Base-by-base conservation (phyloP, 2,113 vertebrate species). In the Malaclemys terrapin region DNA sequence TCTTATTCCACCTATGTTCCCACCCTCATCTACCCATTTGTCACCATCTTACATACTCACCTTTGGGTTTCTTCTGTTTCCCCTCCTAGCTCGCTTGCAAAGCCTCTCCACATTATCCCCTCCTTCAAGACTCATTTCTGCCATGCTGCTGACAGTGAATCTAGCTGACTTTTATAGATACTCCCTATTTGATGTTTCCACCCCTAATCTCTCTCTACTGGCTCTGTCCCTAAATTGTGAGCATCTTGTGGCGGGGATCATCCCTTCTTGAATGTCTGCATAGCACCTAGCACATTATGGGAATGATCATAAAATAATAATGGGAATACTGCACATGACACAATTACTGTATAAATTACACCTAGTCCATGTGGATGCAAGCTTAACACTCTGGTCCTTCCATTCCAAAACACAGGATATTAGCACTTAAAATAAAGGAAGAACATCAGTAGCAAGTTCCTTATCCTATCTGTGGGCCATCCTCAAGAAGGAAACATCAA, bases 51-150 rank as follows among this genome's bases (percentile, higher is more conserved):
- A 25, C 10, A 12, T 42, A 24, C 5, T 13, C 14, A 22, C 80
- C 35, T 80, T 53, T 9, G 35, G 84, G 27, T 17, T 75, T 45
- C 72, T 75, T 75, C 38, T 45, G 4, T 38, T 35, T 10, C 65
- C 17, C 8, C 4, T 3, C n/a, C 38, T 9, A 42, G 38, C 38
- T 75, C 22, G 13, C 10, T 75, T 19, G 10, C 72, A 76, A 45
- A 11, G 38, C n/a, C 22, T 76, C 72, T 45, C 72, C 72, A 76
- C 2, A 20, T 47, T 56, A 11, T 53, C 17, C 45, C n/a, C 8
- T 2, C 8, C 4, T 31, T 78, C 14, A 29, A 10, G 49, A 31
- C 6, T 31, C 31, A 2, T 0, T 2, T 54, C 53, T 65, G n/a
- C 22, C 8, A 2, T 16, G 42, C 54, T 78, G n/a, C n/a, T 54